Evolutionary conservation across 2,113 vertebrate species (phyloP).

Genomic region (Redunca redunca): DNA sequence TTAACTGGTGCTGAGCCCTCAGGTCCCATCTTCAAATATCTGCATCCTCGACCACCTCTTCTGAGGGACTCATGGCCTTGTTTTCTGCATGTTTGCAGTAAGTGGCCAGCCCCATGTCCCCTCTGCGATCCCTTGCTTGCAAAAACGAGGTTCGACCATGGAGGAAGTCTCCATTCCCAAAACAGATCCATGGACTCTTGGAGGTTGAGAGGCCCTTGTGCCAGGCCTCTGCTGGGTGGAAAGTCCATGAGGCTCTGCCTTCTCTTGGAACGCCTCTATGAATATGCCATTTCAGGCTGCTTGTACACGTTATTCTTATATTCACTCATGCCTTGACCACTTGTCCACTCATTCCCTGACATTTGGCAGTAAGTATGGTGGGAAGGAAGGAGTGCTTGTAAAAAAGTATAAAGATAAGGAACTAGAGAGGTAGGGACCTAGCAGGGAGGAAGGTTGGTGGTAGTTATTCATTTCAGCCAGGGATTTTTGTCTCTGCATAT

Average conservation of each 20-base stretch:
- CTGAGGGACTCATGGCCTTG: not conserved
- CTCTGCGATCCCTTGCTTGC: not conserved
- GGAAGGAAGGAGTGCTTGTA: not conserved
- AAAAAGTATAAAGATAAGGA: not conserved
- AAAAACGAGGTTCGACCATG: rapidly evolving
- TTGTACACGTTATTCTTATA: not conserved
- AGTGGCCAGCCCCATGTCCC: not conserved
- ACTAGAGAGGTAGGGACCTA: not conserved
- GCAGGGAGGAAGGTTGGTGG: not conserved
- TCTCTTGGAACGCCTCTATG: not conserved
- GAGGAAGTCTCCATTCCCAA: not conserved
- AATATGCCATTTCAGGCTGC: not conserved
- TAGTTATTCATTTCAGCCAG: not conserved
- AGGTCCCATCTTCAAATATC: not conserved
- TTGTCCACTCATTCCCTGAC: not conserved
- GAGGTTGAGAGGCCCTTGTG: not conserved
- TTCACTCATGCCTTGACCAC: not conserved
- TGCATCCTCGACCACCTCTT: not conserved
- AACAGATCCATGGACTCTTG: not conserved
- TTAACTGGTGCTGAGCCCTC: not conserved
- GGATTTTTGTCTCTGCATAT: not conserved
- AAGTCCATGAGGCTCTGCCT: not conserved
- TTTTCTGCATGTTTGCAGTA: not conserved
- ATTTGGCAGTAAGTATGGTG: not conserved
- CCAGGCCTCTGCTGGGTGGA: not conserved